phyloP scores from a whole-genome alignment of 1,140 invertebrate genomes.

The Drosophila ironensis region DNA sequence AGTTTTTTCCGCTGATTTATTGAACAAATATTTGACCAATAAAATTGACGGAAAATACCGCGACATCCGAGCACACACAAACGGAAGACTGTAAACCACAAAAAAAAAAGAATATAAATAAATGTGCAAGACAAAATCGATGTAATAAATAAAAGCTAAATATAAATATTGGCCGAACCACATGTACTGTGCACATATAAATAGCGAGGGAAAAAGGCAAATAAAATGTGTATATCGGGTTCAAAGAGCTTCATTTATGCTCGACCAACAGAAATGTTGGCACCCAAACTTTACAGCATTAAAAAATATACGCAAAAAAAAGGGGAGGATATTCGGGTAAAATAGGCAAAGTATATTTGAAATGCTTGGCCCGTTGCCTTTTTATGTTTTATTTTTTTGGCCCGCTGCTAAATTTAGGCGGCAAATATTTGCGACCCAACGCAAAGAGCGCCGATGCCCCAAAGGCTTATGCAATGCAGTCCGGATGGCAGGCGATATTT shows the following conservation, averaged over 20 bases:
- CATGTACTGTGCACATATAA: too few species aligned
- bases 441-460: constrained; percentile 14
- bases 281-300: constrained; percentile 55
- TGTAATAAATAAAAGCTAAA: constrained; percentile 48
- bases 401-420: constrained; percentile 71
- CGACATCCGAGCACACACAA: constrained; percentile 10
- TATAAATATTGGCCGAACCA: constrained; percentile 34
- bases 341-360: constrained; percentile 50
- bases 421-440: constrained; percentile 64
- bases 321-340: constrained; percentile 12
- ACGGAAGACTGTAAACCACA: background rate
- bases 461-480: constrained; percentile 65
- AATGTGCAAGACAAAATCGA: constrained; percentile 15
- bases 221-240: constrained; percentile 47
- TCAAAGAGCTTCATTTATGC: constrained; percentile 61
- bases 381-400: constrained; percentile 47
- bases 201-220: too few species aligned
- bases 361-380: constrained; percentile 43
- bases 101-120: too few species aligned
- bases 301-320: constrained; percentile 16
- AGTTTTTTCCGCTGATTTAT: constrained; percentile 56
- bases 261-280: constrained; percentile 43
- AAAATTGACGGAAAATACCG: constrained; percentile 62
- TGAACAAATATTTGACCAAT: constrained; percentile 67
- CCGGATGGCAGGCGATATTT: constrained; percentile 19